Evolutionary conservation across 1,140 invertebrate species (phyloP), one percentile per base, ranked within the genome.

Genomic region (Ceratitis capitata): DNA sequence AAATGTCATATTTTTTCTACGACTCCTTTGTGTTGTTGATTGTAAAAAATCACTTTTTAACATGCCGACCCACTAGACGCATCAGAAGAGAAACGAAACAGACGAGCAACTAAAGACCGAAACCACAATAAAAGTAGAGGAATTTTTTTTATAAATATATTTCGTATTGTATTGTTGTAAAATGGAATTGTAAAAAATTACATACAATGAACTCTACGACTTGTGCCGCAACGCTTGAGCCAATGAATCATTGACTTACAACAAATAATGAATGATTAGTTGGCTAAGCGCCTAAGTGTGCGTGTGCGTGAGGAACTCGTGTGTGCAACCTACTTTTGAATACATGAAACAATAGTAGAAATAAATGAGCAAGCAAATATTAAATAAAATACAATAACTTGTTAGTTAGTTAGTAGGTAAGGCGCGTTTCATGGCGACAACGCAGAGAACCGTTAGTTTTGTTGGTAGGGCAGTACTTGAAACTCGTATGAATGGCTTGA

Each of bases 11-110:
- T 32, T 29, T 32, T 32, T 64, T 64, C 29, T 26, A 64, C 29
- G 4, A 64, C 29, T 29, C 58, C 32, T 29, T 64, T 64, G 29
- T 29, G 14, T 29, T 16, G 58, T 32, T 64, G 58, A 64, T 64
- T 64, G 58, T 64, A 64, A 64, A 35, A 64, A 64, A 64, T 64
- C 58, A 64, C 58, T 64, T 64, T 64, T 64, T 64, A 64, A 64
- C 58, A 64, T 64, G 58, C 29, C 58, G 58, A 35, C 29, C 3
- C 58, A 64, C 9, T 3, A 35, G 58, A 64, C 58, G 58, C 51
- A 56, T 5, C 58, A 32, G 6, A 64, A 23, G 14, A 32, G 12
- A 26, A 64, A 19, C n/a, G 6, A 6, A 35, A 32, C 12, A 26
- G 9, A 23, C 1, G 1, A 49, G 47, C 23, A 19, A n/a, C 2